Evolutionary conservation across 2,113 vertebrate species (phyloP), one percentile per base, ranked within the genome.

Genomic region (Scopus umbretta): DNA sequence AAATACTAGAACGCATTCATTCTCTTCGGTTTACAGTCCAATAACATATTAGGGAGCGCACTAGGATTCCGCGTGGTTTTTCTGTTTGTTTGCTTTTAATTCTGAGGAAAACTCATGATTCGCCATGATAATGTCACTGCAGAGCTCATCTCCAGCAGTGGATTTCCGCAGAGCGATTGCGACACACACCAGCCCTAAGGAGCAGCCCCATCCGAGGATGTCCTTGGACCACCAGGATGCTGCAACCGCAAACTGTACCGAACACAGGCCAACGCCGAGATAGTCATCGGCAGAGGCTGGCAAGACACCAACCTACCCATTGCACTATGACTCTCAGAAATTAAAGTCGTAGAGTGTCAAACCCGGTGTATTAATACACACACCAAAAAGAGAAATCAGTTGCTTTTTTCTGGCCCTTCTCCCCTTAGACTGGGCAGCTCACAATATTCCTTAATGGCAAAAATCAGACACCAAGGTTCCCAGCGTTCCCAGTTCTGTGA

Each of bases 391-490:
- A 58, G 9, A 29, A 53, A 10, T 4, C 1, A 17, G 10, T 7
- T 14, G 10, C 1, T 10, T 9, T 26, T 32, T 19, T 2, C 49
- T 38, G 19, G 3, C 19, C 42, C 49, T 29, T 52, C 38, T 73
- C 10, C 55, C 55, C 30, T 56, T 1, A 5, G 9, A 2, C 14
- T 2, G 10, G 3, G 13, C 23, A 19, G 53, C 27, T 56, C 43
- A 17, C 0, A 1, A 0, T 5, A 1, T 1, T 13, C 27, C 15
- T 17, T 4, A 10, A 0, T 0, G 17, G 47, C 4, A 12, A 9
- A 25, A 55, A 4, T 1, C 25, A n/a, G 50, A 5, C 32, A 1
- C 4, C 11, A 4, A 4, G 9, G 42, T 11, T 55, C 16, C 22
- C 49, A 10, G 29, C 0, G 0, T 9, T 7, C 2, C 0, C 4